Conservation (phyloP, 2,888 invertebrate species). For the Aphrophora alni region DNA sequence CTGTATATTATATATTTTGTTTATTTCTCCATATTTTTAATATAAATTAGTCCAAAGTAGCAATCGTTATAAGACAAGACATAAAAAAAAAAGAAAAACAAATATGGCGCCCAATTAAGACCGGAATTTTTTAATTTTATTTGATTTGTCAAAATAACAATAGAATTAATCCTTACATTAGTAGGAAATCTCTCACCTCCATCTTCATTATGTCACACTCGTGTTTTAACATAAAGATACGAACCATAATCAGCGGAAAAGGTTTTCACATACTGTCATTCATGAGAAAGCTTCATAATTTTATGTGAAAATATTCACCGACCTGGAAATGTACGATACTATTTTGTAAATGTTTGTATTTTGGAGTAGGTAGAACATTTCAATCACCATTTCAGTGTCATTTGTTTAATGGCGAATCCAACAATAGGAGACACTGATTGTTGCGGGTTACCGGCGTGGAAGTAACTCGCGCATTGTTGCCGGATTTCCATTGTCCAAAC, state of each 20-base stretch:
- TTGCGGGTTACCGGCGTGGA: slow-evolving; percentile 36
- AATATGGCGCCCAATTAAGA: too few species aligned
- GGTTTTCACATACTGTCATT: background rate
- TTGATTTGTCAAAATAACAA: too few species aligned
- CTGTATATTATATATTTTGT: too few species aligned
- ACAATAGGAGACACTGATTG: slow-evolving; percentile 30
- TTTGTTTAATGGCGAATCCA: slow-evolving; percentile 35
- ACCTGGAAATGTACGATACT: background rate
- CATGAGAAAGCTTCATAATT: background rate
- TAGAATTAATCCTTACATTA: too few species aligned
- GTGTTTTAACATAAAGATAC: background rate
- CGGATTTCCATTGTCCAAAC: slow-evolving; percentile 22
- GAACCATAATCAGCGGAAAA: background rate
- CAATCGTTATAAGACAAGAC: too few species aligned
- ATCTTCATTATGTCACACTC: too few species aligned
- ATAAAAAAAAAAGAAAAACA: too few species aligned
- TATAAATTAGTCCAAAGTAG: too few species aligned
- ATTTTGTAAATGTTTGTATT: background rate
- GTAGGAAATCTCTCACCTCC: too few species aligned
- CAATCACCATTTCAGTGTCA: slow-evolving; percentile 36
- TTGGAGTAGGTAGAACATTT: slow-evolving; percentile 18
- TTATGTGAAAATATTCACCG: background rate
- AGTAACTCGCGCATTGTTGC: slow-evolving; percentile 57
- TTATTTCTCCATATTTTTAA: too few species aligned
- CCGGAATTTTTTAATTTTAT: too few species aligned